Evolutionary conservation across 1,140 invertebrate genomes (phyloP), one percentile per base, ranked within the genome.

Genomic region (Drosophila mojavensis): DNA sequence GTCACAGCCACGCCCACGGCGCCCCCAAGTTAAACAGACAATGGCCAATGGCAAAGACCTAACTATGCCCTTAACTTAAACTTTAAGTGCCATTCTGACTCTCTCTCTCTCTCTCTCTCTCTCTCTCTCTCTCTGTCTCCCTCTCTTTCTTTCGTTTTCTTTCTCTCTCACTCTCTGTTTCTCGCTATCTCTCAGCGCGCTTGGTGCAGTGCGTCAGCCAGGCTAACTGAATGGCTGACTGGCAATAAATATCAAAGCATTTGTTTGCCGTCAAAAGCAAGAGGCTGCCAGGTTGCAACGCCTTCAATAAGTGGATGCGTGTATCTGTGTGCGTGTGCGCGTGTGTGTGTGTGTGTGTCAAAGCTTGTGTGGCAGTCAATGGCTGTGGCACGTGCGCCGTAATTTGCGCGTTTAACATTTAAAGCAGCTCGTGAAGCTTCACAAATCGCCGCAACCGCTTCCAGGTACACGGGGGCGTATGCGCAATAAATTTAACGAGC

Each of bases 201-300:
- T 33, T 55, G 30, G 30, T n/a, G 70, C 17, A 61, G 50, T 55
- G 56, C 59, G 41, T 55, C 41, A 55, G 64, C n/a, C 41, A n/a
- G 55, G n/a, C 9, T 58, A 53, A 47, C 30, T 48, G 55, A 67
- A 41, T 48, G 48, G 41, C 33, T 53, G 61, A 60, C 65, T 75
- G 76, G 82, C 79, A 82, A 88, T 88, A 88, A 88, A 88, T 88
- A 86, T 88, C 79, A 88, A 89, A 88, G 83, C 83, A 83, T 88
- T 88, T 88, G 83, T 88, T 88, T 83, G 79, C 83, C 83, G 79
- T 88, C 83, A 86, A 77, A 77, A 78, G 68, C 82, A 82, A 79
- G 73, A 85, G 79, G 82, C 82, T 82, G 79, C 60, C 59, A 53
- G 60, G 55, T 51, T 59, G 72, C 66, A 70, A 43, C 36, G 20